Evolutionary conservation across 1,140 invertebrate genomes (phyloP), one percentile per base, ranked within the genome.

Genomic region (Helicoverpa zea): DNA sequence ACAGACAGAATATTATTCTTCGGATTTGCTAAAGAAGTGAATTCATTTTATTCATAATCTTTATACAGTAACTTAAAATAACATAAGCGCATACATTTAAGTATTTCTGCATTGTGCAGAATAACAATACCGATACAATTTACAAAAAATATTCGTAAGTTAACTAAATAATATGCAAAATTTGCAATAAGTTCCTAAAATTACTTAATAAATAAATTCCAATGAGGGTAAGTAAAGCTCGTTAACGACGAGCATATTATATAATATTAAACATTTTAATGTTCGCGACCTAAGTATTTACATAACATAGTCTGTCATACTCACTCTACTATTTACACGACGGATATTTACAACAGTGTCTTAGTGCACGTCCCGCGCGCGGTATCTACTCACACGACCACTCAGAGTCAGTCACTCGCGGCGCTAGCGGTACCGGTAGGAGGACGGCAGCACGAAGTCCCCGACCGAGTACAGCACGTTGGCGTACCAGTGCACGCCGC

Each of bases 401-500:
- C 70, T 64, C 66, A 85, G 61, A 68, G 83, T 85, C 82, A 58
- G 68, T 61, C 58, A 77, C 80, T 86, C 85, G 80, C 68, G 54
- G 68, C 52, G 64, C 86, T 86, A 95, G 75, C 87, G 92, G 85
- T 95, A 95, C 77, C 91, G 90, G 81, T 95, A 95, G 0, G 90
- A 92, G 0, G 92, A 85, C n/a, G 98, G 98, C 47, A 98, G 88
- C 4, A 98, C 91, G 83, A 96, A 96, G 52, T 96, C 95, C 7
- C 97, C 97, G 13, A 98, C 83, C 30, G 95, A 92, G 89, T 98
- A 98, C 10, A 99, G 95, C 12, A 97, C 93, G 68, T 96, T 96
- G 11, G 98, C 97, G 94, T 99, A 99, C 97, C 98, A 98, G 88
- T 98, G 98, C 2, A 99, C 96, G 16, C 98, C 98, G 72, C 85